Percentiles rank a stretch among this genome's conserved stretches.
Conservation (phyloP, 2,888 invertebrate species). For the Smittia sp. region DNA sequence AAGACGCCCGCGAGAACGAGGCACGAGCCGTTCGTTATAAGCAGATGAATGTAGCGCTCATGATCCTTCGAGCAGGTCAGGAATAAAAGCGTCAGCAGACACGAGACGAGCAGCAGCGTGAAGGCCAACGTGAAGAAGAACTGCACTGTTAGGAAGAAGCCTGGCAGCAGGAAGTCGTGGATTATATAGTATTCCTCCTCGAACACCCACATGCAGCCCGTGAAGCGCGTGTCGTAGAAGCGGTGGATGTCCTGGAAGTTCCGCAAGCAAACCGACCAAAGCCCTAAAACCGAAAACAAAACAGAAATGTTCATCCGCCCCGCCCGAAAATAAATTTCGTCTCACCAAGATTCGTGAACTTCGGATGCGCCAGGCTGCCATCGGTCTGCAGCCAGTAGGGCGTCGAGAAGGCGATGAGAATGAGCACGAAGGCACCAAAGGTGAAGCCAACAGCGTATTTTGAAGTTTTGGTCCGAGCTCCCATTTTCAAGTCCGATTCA, state of each 20-base stretch:
- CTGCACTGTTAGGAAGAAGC: constrained; percentile 91
- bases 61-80: constrained; percentile 72
- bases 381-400: constrained; percentile 86
- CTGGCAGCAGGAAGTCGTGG: constrained; percentile 81
- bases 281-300: constrained; percentile 58
- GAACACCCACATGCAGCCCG: constrained; percentile 95
- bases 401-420: constrained; percentile 78
- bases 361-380: constrained; percentile 71
- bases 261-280: constrained; percentile 94
- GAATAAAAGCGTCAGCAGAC: constrained; percentile 71
- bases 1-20: constrained; percentile 70
- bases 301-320: background rate
- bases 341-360: constrained; percentile 77
- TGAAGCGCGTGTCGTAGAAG: constrained; percentile 78
- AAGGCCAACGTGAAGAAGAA: constrained; percentile 88
- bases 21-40: constrained; percentile 71
- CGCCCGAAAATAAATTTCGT: constrained; percentile 42
- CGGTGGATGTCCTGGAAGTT: constrained; percentile 83
- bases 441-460: constrained; percentile 63
- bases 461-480: constrained; percentile 51
- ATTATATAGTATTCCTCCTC: constrained; percentile 96
- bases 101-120: constrained; percentile 72
- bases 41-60: constrained; percentile 70
- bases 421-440: constrained; percentile 65
- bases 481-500: constrained; percentile 46